Base-by-base conservation (phyloP, 2,113 vertebrate species). In the Aphyosemion australe region DNA sequence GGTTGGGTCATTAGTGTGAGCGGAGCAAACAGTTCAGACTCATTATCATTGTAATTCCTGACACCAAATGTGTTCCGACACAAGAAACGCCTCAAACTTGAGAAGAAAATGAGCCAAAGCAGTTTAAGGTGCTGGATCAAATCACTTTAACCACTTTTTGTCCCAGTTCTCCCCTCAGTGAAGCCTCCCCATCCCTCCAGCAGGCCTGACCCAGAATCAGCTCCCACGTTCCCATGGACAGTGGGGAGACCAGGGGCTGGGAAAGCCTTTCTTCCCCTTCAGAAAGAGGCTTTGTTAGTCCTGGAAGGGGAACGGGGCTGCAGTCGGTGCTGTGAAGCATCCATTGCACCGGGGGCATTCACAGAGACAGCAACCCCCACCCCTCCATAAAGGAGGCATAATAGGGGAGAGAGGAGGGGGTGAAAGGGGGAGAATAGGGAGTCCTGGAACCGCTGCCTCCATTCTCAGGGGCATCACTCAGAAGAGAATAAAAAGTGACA, bases 261-360 rank as follows among this genome's bases (percentile, higher is more conserved):
- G 92, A 91, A 94, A 92, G 88, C 89, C 90, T 94, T 94, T 93
- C 93, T 93, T 83, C 88, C 87, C 86, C 92, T 81, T 87, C 92
- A 96, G 94, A 97, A 95, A 95, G 94, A 93, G 85, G 94, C 95
- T 98, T 99, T 99, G 96, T 98, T 97, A 95, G 93, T 88, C 87
- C 93, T 94, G 94, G 93, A 93, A 93, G 92, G 93, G 95, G 53
- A 39, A 95, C 95, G 92, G 93, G 92, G 91, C 92, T 93, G 93
- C 93, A 95, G 94, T 84, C 61, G 76, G 21, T 76, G 84, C 85
- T 87, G 78, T 81, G 91, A 88, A 88, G 93, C 91, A 90, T 93
- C 91, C 94, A 94, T 94, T 92, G 88, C 86, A 88, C 84, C 54
- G 14, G 76, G 72, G 70, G 82, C 79, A 88, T 91, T 93, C 84